Conservation (phyloP, 2,888 invertebrate species). For the Brenthis ino region DNA sequence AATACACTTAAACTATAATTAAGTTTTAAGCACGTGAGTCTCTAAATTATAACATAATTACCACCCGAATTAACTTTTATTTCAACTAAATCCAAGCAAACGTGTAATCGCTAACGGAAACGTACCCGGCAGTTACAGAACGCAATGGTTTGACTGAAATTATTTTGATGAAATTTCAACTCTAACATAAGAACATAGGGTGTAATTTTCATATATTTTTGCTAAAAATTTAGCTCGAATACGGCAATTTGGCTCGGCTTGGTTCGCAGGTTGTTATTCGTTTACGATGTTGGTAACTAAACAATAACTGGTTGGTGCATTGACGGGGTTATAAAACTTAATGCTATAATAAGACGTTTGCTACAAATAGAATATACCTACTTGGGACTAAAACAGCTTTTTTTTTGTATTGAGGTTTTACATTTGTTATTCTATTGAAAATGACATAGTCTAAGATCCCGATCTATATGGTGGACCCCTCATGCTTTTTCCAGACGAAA, state of each 20-base stretch:
- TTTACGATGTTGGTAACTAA: conserved; percentile 41
- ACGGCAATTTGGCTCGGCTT: conserved; percentile 39
- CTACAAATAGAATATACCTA: too few relatives aligned
- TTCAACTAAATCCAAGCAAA: conserved; percentile 25
- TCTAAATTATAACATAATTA: background rate
- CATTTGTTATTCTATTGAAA: too few relatives aligned
- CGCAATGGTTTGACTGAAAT: conserved; percentile 22
- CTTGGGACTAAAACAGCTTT: too few relatives aligned
- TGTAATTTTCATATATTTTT: background rate
- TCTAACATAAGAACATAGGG: background rate
- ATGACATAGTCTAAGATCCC: too few relatives aligned
- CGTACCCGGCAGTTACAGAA: conserved; percentile 31
- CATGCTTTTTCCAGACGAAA: too few relatives aligned
- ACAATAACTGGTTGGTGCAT: conserved; percentile 34
- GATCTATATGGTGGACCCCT: too few relatives aligned
- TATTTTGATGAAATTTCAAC: conserved; percentile 4
- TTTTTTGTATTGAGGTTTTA: too few relatives aligned
- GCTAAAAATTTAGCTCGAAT: conserved; percentile 30
- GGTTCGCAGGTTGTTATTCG: conserved; percentile 38
- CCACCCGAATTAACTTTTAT: conserved; percentile 17
- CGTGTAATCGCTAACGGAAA: conserved; percentile 22
- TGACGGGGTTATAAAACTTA: conserved; percentile 29
- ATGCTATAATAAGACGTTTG: conserved; percentile 8
- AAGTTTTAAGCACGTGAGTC: too few relatives aligned
- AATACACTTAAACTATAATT: too few relatives aligned